A percentile compares a stretch with the other conserved stretches of the same genome.
phyloP scores from a whole-genome alignment of 2,888 invertebrate species.

The Cephus pygmeus region DNA sequence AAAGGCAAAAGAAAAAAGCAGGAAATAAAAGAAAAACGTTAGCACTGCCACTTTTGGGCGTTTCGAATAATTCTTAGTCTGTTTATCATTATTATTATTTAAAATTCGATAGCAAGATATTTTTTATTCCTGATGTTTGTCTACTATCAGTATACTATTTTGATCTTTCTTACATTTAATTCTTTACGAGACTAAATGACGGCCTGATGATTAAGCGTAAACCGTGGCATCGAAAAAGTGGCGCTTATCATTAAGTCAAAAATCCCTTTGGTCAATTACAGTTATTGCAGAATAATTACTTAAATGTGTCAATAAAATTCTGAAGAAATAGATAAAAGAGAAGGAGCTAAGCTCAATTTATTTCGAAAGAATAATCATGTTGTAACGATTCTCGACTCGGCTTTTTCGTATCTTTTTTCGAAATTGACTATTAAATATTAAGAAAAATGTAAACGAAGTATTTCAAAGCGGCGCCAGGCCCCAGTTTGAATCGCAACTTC shows the following conservation, averaged over 20 bases:
- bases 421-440: background rate
- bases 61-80: background rate
- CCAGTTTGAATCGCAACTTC: background rate
- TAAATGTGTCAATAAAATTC: background rate
- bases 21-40: background rate
- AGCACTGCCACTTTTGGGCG: background rate
- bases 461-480: background rate
- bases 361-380: background rate
- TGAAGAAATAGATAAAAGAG: background rate
- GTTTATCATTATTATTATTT: background rate
- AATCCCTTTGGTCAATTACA: conserved; percentile 47
- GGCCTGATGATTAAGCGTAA: background rate
- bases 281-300: conserved; percentile 24
- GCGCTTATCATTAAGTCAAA: conserved; percentile 11
- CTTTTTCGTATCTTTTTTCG: background rate
- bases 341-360: conserved; percentile 30
- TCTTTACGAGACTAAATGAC: background rate
- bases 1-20: background rate
- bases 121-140: background rate
- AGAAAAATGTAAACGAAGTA: background rate
- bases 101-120: background rate
- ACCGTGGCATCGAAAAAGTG: background rate
- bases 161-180: background rate
- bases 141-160: background rate
- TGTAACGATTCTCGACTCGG: background rate